phyloP scores from a whole-genome alignment of 2,888 invertebrate genomes.

The Electrophaes corylata region DNA sequence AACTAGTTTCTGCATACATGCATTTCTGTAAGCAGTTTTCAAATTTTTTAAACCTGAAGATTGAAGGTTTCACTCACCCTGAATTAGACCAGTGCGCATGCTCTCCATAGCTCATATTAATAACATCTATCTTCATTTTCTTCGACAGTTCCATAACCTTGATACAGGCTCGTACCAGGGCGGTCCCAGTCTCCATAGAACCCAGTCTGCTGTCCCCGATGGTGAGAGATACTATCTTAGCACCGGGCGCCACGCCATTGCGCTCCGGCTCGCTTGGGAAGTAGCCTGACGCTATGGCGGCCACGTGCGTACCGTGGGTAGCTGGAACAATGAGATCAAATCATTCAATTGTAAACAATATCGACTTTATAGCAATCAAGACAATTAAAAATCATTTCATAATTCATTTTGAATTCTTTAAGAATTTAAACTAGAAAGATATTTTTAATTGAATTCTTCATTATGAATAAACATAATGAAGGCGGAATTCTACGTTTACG shows the following conservation, averaged over 20 bases:
- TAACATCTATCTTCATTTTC: conserved; percentile 89
- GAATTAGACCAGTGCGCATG: conserved; percentile 95
- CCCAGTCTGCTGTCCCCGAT: conserved; percentile 97
- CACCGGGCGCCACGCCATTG: conserved; percentile 98
- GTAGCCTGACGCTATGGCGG: conserved; percentile 96
- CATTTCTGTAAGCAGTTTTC: too few relatives aligned
- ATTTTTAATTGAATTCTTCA: too few relatives aligned
- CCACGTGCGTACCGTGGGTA: conserved; percentile 98
- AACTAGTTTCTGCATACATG: too few relatives aligned
- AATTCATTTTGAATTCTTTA: too few relatives aligned
- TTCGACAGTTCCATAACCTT: conserved; percentile 90
- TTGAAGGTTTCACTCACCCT: conserved; percentile 88
- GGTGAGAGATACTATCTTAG: conserved; percentile 95
- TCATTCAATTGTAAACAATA: neutral
- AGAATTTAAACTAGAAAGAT: too few relatives aligned
- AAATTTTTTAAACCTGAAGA: too few relatives aligned
- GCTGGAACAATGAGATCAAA: conserved; percentile 74
- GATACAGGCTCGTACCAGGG: conserved; percentile 95
- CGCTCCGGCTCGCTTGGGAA: conserved; percentile 93
- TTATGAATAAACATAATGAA: too few relatives aligned
- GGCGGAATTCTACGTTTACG: too few relatives aligned
- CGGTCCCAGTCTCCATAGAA: conserved; percentile 98
- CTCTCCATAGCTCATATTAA: conserved; percentile 99
- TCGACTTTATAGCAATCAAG: too few relatives aligned
- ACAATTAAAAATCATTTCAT: too few relatives aligned